Evolutionary conservation across 2,113 vertebrate genomes (phyloP).

Genomic region (Sebastes fasciatus): DNA sequence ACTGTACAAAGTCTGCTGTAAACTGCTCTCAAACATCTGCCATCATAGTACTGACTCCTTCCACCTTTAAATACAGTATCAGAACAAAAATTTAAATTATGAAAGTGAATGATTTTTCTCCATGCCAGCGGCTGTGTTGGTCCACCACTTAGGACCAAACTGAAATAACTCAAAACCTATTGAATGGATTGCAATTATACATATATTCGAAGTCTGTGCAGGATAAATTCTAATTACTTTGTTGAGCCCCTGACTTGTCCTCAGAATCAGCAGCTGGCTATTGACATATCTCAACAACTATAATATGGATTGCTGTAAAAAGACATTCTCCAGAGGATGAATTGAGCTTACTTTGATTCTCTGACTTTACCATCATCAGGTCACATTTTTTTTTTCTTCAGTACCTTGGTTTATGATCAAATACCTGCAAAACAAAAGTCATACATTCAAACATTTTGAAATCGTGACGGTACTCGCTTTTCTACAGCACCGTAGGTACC

Average conservation of each 20-base stretch:
- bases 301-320: neutral
- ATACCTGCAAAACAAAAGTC: neutral
- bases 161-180: neutral
- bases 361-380: neutral
- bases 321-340: neutral
- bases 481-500: no score
- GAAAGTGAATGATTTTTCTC: neutral
- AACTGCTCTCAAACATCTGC: conserved; percentile 17
- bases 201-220: neutral
- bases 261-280: neutral
- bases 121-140: neutral
- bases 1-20: conserved; percentile 17
- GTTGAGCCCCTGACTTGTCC: neutral
- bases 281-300: neutral
- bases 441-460: no score
- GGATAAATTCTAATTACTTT: neutral
- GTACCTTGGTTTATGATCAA: neutral
- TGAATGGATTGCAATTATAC: neutral
- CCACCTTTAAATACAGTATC: conserved; percentile 9
- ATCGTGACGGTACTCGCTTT: no score
- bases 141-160: neutral
- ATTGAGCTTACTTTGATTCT: neutral
- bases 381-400: neutral
- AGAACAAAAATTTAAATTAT: conserved; percentile 14
- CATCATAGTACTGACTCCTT: neutral